A percentile compares a stretch with the other conserved stretches of the same genome.
phyloP scores from a whole-genome alignment of 1,140 invertebrate genomes.

The Drosophila nigrodunni region DNA sequence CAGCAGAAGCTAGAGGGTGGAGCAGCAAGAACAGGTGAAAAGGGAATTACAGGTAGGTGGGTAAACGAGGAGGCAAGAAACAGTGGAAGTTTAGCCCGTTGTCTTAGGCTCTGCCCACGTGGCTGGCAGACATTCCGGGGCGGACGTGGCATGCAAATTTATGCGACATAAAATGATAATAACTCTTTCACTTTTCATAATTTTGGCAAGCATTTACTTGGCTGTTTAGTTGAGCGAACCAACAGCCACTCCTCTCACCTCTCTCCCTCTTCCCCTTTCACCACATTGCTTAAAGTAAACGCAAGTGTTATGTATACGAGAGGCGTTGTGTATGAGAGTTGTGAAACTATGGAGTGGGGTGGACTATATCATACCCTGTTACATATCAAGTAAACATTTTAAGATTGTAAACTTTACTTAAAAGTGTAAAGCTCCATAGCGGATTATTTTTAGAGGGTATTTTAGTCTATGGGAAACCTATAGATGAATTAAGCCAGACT shows the following conservation, averaged over 20 bases:
- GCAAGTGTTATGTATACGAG: slow-evolving; percentile 29
- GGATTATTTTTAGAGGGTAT: too few species aligned
- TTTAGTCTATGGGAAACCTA: too few species aligned
- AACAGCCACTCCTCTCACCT: neutral
- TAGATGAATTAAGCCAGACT: too few species aligned
- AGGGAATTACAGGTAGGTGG: neutral
- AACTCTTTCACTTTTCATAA: slow-evolving; percentile 70
- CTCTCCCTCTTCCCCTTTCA: neutral
- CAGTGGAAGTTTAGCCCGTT: neutral
- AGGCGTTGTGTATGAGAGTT: neutral
- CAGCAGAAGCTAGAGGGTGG: slow-evolving; percentile 2
- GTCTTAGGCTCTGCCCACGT: slow-evolving; percentile 15
- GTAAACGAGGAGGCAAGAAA: neutral
- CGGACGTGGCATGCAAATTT: slow-evolving; percentile 58
- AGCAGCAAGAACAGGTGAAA: neutral
- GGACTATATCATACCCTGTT: neutral
- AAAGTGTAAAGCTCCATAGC: too few species aligned
- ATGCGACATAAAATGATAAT: slow-evolving; percentile 70
- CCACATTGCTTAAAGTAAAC: slow-evolving; percentile 6
- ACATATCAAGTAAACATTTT: too few species aligned
- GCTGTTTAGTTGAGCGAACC: slow-evolving; percentile 40
- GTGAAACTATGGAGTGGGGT: neutral
- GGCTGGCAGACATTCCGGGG: slow-evolving; percentile 31
- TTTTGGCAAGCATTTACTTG: slow-evolving; percentile 63
- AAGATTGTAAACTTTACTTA: too few species aligned